Conservation (phyloP, 2,797 vertebrate species). For the Hydrocynus forskahlii region DNA sequence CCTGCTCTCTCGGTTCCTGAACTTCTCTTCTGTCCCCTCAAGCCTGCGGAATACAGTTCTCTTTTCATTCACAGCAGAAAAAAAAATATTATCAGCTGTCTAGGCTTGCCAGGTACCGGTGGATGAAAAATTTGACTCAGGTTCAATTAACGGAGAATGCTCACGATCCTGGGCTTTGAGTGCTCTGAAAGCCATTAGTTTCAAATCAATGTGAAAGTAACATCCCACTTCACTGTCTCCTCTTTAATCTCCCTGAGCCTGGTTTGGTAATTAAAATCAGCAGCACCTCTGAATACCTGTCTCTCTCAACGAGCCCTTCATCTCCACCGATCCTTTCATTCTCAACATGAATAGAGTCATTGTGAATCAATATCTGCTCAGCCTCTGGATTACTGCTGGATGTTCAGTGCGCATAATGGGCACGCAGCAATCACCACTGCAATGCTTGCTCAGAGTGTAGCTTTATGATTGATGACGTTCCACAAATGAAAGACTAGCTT, state of each 20-base stretch:
- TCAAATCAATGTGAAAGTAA: conserved; percentile 25
- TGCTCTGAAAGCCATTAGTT: conserved; percentile 34
- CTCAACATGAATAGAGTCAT: conserved; percentile 27
- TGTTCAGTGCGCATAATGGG: conserved; percentile 3
- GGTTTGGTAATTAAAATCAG: conserved; percentile 41
- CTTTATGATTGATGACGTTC: conserved; percentile 24
- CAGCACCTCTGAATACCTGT: conserved; percentile 36
- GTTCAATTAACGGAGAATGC: conserved; percentile 20
- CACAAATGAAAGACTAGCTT: conserved; percentile 10
- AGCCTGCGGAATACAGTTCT: conserved; percentile 79
- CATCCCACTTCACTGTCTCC: conserved; percentile 30
- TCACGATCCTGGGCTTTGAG: conserved; percentile 11
- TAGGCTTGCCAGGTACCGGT: neutral
- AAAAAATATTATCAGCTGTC: conserved; percentile 14
- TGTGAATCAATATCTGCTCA: conserved; percentile 24
- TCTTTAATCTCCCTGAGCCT: conserved; percentile 7
- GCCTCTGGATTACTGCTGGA: conserved; percentile 18
- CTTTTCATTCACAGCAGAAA: neutral
- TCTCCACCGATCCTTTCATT: conserved; percentile 24
- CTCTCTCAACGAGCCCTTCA: conserved; percentile 27
- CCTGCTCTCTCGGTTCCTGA: conserved; percentile 92
- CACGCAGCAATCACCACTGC: neutral
- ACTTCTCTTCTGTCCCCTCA: conserved; percentile 96
- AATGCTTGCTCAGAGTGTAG: conserved; percentile 3
- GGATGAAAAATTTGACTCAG: conserved; percentile 17